Evolutionary conservation across 2,113 vertebrate species (phyloP).

Genomic region (Tenrec ecaudatus): DNA sequence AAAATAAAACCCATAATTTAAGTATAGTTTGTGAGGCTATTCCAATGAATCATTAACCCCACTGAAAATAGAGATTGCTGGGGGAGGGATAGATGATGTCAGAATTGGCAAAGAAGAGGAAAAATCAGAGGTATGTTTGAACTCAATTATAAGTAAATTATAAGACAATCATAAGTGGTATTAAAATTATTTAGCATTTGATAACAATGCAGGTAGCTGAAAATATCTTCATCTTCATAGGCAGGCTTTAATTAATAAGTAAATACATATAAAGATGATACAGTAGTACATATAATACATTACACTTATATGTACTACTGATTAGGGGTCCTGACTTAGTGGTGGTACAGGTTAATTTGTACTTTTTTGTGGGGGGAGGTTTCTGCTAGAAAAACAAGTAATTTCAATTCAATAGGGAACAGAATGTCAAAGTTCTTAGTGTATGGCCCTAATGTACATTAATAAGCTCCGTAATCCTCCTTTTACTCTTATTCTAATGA

Average conservation of each 20-base stretch:
- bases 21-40: too few species aligned
- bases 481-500: constrained; percentile 52
- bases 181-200: constrained; percentile 35
- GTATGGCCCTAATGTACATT: constrained; percentile 19
- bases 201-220: constrained; percentile 13
- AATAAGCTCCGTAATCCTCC: constrained; percentile 41
- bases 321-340: background rate
- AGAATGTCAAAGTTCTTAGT: constrained; percentile 59
- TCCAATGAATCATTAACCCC: too few species aligned
- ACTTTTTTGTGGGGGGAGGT: background rate
- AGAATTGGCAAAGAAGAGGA: too few species aligned
- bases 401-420: constrained; percentile 28
- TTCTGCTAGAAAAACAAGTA: constrained; percentile 2
- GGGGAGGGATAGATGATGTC: too few species aligned
- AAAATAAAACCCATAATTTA: too few species aligned
- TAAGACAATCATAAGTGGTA: background rate
- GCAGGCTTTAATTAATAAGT: background rate
- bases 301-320: background rate
- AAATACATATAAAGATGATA: background rate
- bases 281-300: background rate
- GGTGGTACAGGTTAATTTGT: background rate
- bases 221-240: background rate
- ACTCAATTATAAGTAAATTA: too few species aligned
- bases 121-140: too few species aligned
- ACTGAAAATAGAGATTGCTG: too few species aligned